These are phyloP conservation scores for Anthopleura xanthogrammica DNA, from an alignment of 92 coral and sea anemone genomes.

Conservation along the genomic window DNA sequence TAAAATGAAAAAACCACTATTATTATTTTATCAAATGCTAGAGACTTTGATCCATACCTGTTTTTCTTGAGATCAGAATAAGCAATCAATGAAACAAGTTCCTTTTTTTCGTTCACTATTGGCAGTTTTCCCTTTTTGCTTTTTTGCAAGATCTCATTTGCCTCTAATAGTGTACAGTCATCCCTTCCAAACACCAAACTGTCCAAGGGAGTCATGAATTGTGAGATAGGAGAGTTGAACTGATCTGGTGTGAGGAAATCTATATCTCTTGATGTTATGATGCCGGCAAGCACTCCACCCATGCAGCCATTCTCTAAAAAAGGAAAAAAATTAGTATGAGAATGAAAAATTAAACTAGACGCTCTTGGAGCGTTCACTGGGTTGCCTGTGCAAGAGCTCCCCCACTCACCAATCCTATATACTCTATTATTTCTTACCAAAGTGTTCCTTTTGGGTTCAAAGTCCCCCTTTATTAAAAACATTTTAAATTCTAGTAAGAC, in stretches of 20 bases:
- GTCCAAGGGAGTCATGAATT: constrained; percentile 89
- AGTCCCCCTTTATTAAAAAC: no score
- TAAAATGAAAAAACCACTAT: no score
- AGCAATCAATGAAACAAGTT: constrained; percentile 84
- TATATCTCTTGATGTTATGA: constrained; percentile 95
- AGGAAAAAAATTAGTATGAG: not conserved
- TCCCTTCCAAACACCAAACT: constrained; percentile 80
- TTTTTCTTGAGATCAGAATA: constrained; percentile 93
- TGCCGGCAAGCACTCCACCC: constrained; percentile 90
- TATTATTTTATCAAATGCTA: no score
- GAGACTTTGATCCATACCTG: constrained; percentile 26
- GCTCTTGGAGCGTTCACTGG: no score
- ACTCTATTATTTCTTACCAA: no score
- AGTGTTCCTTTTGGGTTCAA: no score
- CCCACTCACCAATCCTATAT: no score
- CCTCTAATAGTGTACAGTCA: constrained; percentile 84
- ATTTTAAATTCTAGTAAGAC: no score
- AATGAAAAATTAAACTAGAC: no score
- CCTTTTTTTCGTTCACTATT: constrained; percentile 83
- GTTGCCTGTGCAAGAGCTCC: no score
- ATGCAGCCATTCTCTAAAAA: constrained; percentile 78
- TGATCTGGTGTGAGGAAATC: constrained; percentile 67
- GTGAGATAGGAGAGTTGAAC: constrained; percentile 59
- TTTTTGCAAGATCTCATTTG: constrained; percentile 84
- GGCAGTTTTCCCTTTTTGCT: constrained; percentile 97